Evolutionary conservation across 2,113 vertebrate species (phyloP).

Genomic region (Furnarius figulus): DNA sequence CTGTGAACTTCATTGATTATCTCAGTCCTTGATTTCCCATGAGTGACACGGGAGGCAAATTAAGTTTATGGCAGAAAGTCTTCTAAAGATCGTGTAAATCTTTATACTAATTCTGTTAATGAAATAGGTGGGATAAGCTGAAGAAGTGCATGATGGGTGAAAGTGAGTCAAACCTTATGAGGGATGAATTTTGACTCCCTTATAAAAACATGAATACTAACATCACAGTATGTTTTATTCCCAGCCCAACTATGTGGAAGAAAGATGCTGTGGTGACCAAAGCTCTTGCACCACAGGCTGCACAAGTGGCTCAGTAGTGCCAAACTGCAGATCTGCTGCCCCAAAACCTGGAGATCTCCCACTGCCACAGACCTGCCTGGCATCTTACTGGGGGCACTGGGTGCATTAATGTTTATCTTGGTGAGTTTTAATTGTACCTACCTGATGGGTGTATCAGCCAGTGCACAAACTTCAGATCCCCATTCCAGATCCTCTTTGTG

Average conservation of each 20-base stretch:
- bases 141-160: neutral
- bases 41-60: constrained; percentile 68
- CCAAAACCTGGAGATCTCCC: neutral
- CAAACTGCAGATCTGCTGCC: neutral
- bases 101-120: neutral
- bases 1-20: constrained; percentile 69
- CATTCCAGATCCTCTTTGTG: neutral
- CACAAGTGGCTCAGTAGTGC: neutral
- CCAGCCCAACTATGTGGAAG: neutral
- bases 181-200: neutral
- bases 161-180: neutral
- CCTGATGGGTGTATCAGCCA: neutral
- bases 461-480: accelerated
- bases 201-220: neutral
- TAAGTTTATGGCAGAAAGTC: constrained; percentile 34
- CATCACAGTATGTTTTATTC: neutral
- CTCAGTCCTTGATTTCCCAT: constrained; percentile 60
- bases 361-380: neutral
- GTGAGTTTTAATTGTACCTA: neutral
- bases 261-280: neutral
- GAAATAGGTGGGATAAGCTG: neutral
- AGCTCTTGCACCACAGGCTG: accelerated
- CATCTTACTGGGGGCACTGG: neutral
- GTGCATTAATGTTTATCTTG: neutral
- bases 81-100: neutral